Conservation (phyloP, 2,888 invertebrate species). For the Tetranychus piercei region DNA sequence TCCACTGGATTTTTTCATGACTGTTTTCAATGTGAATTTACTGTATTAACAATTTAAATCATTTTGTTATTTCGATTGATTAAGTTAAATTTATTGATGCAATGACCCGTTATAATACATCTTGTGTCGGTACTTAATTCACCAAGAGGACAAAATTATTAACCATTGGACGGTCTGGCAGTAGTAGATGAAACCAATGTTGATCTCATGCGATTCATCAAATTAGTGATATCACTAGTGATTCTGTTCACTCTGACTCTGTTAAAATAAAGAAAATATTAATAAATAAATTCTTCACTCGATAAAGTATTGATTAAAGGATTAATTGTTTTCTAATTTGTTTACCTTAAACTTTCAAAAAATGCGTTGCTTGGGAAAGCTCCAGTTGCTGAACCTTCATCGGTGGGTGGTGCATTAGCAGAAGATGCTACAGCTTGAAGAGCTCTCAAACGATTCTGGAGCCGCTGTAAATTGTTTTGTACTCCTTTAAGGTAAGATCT, state of each 20-base stretch:
- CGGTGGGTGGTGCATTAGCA: not conserved
- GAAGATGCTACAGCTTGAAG: conserved; percentile 1
- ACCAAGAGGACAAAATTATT: no score
- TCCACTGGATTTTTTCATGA: no score
- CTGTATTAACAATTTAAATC: no score
- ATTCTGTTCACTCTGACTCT: conserved; percentile 10
- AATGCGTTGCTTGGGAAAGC: conserved; percentile 3
- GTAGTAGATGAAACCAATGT: conserved; percentile 3
- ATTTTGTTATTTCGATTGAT: no score
- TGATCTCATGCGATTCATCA: conserved; percentile 9
- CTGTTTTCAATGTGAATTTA: no score
- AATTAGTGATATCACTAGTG: not conserved
- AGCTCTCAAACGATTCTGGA: conserved; percentile 9
- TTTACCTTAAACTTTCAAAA: conserved; percentile 6
- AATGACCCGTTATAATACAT: no score
- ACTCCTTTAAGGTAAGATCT: conserved; percentile 17
- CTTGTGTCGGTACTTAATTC: no score
- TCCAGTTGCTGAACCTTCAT: not conserved
- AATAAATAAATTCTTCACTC: not conserved
- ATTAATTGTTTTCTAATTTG: not conserved
- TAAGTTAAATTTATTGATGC: no score
- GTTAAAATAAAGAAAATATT: not conserved
- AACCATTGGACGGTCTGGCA: no score
- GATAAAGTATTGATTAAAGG: not conserved
- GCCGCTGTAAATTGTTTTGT: not conserved